phyloP scores from a whole-genome alignment of 92 coral and sea anemone species.

The Parazoanthus swiftii region DNA sequence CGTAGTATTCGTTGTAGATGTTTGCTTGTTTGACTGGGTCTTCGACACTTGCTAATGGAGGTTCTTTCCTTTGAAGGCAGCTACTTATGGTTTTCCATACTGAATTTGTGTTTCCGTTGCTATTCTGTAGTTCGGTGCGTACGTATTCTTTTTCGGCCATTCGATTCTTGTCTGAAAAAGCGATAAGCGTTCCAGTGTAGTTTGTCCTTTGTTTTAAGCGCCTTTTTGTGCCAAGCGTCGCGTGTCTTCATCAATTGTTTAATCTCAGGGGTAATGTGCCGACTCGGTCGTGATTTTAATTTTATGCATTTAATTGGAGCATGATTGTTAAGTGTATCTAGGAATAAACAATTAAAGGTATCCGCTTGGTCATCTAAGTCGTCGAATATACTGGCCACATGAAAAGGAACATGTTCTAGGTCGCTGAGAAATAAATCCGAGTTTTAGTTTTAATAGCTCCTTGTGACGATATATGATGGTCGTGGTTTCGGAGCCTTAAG shows the following conservation, averaged over 20 bases:
- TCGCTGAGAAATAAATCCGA: constrained; percentile 40
- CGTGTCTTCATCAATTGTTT: neutral
- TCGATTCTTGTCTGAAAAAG: constrained; percentile 27
- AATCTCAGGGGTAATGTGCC: constrained; percentile 24
- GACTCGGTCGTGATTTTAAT: constrained; percentile 45
- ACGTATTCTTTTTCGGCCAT: neutral
- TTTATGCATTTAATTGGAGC: constrained; percentile 53
- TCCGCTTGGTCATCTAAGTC: constrained; percentile 59
- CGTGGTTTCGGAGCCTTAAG: too few relatives aligned
- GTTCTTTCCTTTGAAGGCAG: too few relatives aligned
- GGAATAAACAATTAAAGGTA: constrained; percentile 57
- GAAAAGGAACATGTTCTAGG: constrained; percentile 54
- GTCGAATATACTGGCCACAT: constrained; percentile 50
- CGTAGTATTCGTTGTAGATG: too few relatives aligned
- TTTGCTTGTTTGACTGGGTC: too few relatives aligned
- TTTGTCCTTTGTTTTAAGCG: constrained; percentile 26
- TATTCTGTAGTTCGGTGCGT: too few relatives aligned
- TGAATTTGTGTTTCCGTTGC: too few relatives aligned
- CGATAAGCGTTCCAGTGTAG: constrained; percentile 39
- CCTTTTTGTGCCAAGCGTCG: constrained; percentile 38
- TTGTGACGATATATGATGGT: constrained; percentile 47
- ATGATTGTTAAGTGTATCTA: constrained; percentile 46
- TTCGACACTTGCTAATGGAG: too few relatives aligned
- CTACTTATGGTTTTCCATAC: too few relatives aligned
- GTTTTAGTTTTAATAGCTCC: constrained; percentile 58